Evolutionary conservation across 2,888 invertebrate species (phyloP).

Genomic region (Pachydiplax longipennis): DNA sequence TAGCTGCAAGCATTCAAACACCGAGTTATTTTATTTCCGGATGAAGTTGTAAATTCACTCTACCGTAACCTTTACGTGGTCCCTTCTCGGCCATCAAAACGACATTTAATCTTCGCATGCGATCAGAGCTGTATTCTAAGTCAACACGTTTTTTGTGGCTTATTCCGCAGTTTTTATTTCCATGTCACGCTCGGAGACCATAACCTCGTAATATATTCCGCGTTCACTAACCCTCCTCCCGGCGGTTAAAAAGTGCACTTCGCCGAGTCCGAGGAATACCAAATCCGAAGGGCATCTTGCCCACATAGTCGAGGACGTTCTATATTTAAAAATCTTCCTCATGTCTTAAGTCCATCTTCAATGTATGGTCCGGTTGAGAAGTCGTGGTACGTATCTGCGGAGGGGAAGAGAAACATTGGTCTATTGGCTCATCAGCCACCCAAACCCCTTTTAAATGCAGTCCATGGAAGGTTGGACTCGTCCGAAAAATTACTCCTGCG

Average conservation of each 20-base stretch:
- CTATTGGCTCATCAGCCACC: no score
- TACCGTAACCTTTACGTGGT: background rate
- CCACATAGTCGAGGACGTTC: background rate
- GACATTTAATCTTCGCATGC: background rate
- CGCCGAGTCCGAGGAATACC: background rate
- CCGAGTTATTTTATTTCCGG: no score
- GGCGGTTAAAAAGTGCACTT: background rate
- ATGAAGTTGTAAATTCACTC: no score
- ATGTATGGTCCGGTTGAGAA: no score
- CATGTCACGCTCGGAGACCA: background rate
- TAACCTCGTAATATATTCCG: constrained; percentile 1
- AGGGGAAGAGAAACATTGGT: no score
- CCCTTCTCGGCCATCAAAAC: background rate
- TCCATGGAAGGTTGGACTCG: no score
- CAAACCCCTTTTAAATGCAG: no score
- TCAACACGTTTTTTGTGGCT: background rate
- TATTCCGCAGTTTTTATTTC: background rate
- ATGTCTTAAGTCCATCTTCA: background rate
- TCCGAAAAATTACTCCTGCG: background rate
- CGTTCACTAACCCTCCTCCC: background rate
- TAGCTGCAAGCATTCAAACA: no score
- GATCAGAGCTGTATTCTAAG: background rate
- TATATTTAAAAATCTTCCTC: background rate
- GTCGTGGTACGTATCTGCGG: no score
- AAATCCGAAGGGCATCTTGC: background rate